Percentiles rank a stretch among this genome's conserved stretches.
Conservation (phyloP, 1,140 invertebrate genomes). For the Cyphomyrmex costatus region DNA sequence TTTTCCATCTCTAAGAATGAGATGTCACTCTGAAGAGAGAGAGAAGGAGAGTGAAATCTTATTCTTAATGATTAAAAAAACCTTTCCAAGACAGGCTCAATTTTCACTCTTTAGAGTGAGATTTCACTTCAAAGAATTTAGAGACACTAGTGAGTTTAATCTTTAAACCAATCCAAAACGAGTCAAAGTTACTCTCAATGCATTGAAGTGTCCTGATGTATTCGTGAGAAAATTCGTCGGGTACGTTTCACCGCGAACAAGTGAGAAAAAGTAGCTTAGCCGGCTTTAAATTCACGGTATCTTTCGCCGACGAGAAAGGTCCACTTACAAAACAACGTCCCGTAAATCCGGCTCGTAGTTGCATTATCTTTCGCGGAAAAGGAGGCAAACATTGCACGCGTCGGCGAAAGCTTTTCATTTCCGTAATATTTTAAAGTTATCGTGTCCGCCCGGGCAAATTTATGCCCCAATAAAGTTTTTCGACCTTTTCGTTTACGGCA, state of each 20-base stretch:
- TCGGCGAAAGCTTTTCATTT: constrained; percentile 85
- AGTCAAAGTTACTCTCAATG: not conserved
- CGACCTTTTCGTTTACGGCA: constrained; percentile 65
- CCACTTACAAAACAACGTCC: constrained; percentile 82
- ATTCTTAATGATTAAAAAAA: too few relatives aligned
- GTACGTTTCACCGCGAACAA: constrained; percentile 50
- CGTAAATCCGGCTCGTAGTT: constrained; percentile 81
- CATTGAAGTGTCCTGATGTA: not conserved
- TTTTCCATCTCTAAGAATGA: too few relatives aligned
- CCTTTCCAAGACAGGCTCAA: too few relatives aligned
- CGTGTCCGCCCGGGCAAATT: constrained; percentile 83
- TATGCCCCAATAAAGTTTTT: constrained; percentile 84
- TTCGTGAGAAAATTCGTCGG: constrained; percentile 68
- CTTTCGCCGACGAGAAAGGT: constrained; percentile 80
- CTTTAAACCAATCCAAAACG: not conserved
- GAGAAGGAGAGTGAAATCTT: too few relatives aligned
- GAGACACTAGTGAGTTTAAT: too few relatives aligned
- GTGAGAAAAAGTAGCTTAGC: constrained; percentile 77
- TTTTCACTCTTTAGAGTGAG: too few relatives aligned
- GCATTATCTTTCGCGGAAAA: constrained; percentile 86
- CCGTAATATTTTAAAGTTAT: constrained; percentile 86
- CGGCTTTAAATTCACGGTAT: constrained; percentile 82
- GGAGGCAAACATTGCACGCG: constrained; percentile 81
- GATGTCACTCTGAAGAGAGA: too few relatives aligned
- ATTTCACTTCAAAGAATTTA: too few relatives aligned